Percentiles rank a stretch among this genome's conserved stretches.
phyloP scores from a whole-genome alignment of 2,888 invertebrate species.

The Emmelina monodactyla region DNA sequence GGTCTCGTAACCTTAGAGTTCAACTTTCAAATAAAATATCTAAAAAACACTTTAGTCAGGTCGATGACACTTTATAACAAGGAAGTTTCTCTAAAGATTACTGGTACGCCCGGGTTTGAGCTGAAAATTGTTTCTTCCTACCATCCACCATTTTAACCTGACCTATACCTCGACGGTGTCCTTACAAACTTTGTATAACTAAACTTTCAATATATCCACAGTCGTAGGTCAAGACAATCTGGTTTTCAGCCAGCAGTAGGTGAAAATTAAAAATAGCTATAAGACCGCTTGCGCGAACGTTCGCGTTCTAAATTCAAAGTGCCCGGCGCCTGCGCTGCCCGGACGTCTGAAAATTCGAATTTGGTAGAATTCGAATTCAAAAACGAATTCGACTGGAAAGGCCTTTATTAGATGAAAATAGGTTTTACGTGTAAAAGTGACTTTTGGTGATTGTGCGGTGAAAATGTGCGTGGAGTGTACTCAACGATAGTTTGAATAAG shows the following conservation, averaged over 20 bases:
- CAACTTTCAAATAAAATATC: too few species aligned
- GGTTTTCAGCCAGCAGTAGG: slow-evolving; percentile 30
- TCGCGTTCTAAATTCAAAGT: slow-evolving; percentile 43
- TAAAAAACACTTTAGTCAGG: too few species aligned
- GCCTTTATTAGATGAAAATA: slow-evolving; percentile 24
- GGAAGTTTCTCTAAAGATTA: slow-evolving; percentile 17
- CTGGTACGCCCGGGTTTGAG: slow-evolving; percentile 22
- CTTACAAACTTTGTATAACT: slow-evolving; percentile 3
- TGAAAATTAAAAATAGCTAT: slow-evolving; percentile 49
- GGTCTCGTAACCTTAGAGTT: too few species aligned
- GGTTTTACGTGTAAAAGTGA: slow-evolving; percentile 2
- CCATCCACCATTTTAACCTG: slow-evolving; percentile 9
- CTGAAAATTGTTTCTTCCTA: slow-evolving; percentile 22
- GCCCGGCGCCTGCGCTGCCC: slow-evolving; percentile 46
- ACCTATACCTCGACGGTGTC: slow-evolving; percentile 19
- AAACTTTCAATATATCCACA: background rate
- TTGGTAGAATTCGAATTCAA: slow-evolving; percentile 24
- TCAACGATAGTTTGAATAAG: slow-evolving; percentile 34
- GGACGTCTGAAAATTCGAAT: slow-evolving; percentile 32
- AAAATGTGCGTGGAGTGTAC: slow-evolving; percentile 55
- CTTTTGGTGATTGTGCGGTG: slow-evolving; percentile 23
- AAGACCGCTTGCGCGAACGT: slow-evolving; percentile 32
- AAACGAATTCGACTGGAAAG: slow-evolving; percentile 50
- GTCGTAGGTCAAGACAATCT: slow-evolving; percentile 20
- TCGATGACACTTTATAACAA: slow-evolving; percentile 15